phyloP scores from a whole-genome alignment of 2,797 vertebrate species.

The Gymnopithys bicolor region DNA sequence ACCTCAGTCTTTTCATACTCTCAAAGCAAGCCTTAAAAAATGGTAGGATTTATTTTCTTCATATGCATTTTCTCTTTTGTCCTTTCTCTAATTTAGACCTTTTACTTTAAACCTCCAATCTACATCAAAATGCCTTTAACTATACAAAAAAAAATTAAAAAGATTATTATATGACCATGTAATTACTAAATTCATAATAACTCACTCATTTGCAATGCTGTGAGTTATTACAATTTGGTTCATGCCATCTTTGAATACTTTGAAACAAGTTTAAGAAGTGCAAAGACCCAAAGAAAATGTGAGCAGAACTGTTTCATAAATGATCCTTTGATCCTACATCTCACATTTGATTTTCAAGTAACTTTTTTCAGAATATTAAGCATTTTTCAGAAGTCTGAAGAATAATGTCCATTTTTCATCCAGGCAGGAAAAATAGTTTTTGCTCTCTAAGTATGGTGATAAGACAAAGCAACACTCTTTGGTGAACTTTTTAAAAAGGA shows the following conservation, averaged over 20 bases:
- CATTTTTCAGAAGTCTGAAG: not conserved
- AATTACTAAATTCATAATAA: not conserved
- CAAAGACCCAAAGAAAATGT: not conserved
- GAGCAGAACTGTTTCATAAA: not conserved
- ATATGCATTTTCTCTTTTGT: not conserved
- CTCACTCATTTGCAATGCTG: not conserved
- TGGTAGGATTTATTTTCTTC: not conserved
- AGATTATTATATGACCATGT: not conserved
- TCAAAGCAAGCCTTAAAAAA: not conserved
- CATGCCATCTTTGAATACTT: not conserved
- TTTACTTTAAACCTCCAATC: not conserved
- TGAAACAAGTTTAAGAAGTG: not conserved
- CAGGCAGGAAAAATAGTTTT: not conserved
- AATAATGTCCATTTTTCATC: not conserved
- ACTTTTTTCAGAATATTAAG: not conserved
- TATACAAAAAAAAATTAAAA: rapidly evolving
- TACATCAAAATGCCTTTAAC: not conserved
- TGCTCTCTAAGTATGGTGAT: not conserved
- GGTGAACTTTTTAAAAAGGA: not conserved
- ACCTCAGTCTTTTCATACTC: not conserved
- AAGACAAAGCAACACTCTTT: not conserved
- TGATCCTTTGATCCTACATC: not conserved
- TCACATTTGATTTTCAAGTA: not conserved
- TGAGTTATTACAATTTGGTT: not conserved
- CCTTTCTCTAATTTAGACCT: not conserved